Conservation (phyloP, 1,140 invertebrate genomes). For the Brachionus koreanus region DNA sequence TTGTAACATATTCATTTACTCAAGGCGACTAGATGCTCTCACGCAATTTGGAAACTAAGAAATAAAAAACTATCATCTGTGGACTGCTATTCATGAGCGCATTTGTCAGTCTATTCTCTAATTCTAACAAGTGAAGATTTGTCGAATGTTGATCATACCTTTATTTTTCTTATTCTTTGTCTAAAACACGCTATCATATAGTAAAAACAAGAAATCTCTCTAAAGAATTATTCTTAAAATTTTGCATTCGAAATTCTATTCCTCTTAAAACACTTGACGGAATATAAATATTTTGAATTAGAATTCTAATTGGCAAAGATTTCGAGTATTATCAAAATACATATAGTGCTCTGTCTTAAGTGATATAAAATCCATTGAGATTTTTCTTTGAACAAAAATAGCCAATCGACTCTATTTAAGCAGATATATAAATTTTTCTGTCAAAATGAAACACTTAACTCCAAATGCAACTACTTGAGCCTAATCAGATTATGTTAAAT, state of each 20-base stretch:
- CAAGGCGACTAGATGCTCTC: not conserved
- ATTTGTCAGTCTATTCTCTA: not conserved
- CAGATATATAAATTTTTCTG: not conserved
- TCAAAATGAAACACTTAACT: not conserved
- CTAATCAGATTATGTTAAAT: not conserved
- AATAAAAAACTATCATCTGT: not conserved
- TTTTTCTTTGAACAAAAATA: not conserved
- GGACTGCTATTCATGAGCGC: not conserved
- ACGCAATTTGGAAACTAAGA: not conserved
- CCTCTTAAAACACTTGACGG: not conserved
- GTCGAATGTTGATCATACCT: not conserved
- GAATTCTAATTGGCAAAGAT: not conserved
- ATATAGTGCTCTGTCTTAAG: not conserved
- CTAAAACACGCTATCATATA: not conserved
- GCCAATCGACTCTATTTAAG: not conserved
- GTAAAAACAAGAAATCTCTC: not conserved
- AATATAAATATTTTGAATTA: not conserved
- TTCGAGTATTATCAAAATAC: constrained; percentile 11
- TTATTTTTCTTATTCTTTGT: not conserved
- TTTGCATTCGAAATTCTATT: not conserved
- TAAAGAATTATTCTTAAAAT: not conserved
- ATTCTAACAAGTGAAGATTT: not conserved
- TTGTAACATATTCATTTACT: not conserved
- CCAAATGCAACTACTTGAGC: not conserved
- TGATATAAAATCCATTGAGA: constrained; percentile 1